Evolutionary conservation across 1,140 invertebrate species (phyloP), one percentile per base, ranked within the genome.

Genomic region (Vanessa atalanta): DNA sequence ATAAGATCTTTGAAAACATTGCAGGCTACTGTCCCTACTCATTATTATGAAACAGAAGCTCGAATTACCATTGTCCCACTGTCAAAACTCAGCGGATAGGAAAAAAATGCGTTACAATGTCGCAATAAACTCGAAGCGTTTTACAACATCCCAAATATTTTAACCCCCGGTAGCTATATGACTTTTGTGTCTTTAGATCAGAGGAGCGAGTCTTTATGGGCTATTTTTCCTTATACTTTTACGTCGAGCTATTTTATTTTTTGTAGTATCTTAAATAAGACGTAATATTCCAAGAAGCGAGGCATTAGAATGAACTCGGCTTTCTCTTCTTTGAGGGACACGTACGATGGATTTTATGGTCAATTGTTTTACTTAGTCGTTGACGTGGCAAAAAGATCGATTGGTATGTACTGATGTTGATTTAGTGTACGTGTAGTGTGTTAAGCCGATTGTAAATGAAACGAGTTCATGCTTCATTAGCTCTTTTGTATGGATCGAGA

Each of bases 281-380:
- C 85, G 84, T 92, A 89, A 91, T 89, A 85, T 89, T 91, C 88
- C 87, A 70, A 89, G 90, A 92, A 90, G 87, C 85, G 84, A 82
- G 80, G 86, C 84, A 88, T 89, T 88, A 89, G 87, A 89, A 87
- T 84, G 84, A 82, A 81, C 82, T 69, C 65, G 75, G 85, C 84
- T 86, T 86, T 90, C 84, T 89, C 85, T 88, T 89, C 87, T 89
- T 88, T 86, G 65, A 81, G 81, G 83, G 79, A 88, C 85, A 88
- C 88, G 86, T 89, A 90, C 85, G 80, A 74, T 72, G 75, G 78
- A 88, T 90, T 91, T 92, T 92, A 90, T 90, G 85, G 88, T 85
- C 88, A 86, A 90, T 90, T 90, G 88, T 90, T 88, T 90, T 81
- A 88, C 79, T 86, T 85, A 82, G 82, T 76, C 73, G 81, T 83